These are phyloP conservation scores for Semicossyphus pulcher DNA, from an alignment of 2,113 vertebrate species.

Conservation along the genomic window DNA sequence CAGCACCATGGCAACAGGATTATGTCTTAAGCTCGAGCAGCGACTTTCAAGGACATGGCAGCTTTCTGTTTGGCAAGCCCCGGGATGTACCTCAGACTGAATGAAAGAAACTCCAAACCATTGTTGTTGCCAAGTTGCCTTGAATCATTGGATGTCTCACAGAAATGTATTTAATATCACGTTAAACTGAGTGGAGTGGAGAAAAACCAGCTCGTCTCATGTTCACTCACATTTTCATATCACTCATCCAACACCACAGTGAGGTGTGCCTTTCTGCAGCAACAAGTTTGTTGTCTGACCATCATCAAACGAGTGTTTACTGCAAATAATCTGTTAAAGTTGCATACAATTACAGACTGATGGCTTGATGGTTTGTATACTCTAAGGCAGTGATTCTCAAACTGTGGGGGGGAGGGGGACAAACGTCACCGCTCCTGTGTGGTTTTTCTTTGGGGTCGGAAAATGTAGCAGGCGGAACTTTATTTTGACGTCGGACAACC, in stretches of 20 bases:
- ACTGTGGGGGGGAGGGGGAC: no score
- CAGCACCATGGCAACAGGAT: slow-evolving; percentile 47
- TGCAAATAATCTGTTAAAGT: no score
- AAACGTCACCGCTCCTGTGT: no score
- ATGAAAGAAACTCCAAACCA: slow-evolving; percentile 29
- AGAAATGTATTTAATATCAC: slow-evolving; percentile 2
- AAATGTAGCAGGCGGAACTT: no score
- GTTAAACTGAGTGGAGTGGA: not conserved
- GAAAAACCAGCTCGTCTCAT: not conserved
- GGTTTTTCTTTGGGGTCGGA: no score
- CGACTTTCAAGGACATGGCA: slow-evolving; percentile 50
- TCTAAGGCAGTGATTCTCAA: no score
- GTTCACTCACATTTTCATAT: not conserved
- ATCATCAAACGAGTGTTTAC: no score
- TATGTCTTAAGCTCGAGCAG: slow-evolving; percentile 25
- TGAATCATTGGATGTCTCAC: no score
- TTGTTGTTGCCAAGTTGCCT: not conserved
- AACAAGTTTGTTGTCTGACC: no score
- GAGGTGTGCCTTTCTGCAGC: not conserved
- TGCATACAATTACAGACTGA: no score
- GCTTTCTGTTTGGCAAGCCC: slow-evolving; percentile 12
- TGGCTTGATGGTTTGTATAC: no score
- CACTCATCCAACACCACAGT: not conserved
- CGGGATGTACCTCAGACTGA: slow-evolving; percentile 1
- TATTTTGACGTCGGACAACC: no score